Evolutionary conservation across 1,140 invertebrate species (phyloP), one percentile per base, ranked within the genome.

Genomic region (Antheraea mylitta): DNA sequence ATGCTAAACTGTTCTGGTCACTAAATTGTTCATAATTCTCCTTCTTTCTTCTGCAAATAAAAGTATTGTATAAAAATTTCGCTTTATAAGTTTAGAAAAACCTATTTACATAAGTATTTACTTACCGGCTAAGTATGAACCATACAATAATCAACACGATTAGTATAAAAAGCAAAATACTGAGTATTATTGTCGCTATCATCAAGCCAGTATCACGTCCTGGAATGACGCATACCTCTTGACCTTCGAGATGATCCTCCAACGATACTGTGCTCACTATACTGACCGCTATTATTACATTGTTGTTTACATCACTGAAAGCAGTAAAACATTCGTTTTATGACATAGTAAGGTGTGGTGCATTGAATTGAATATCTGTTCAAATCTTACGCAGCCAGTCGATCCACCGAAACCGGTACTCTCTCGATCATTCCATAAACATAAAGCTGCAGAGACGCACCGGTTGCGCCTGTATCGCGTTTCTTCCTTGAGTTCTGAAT

Each of bases 111-210:
- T 66, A 77, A 74, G 58, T 68, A 68, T 73, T 53, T 16, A 61
- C 73, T 83, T 85, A 90, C 89, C 89, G 77, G 84, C 74, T 85
- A n/a, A 87, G 74, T 70, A 82, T 79, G 70, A 78, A 82, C 80
- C 80, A 90, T 16, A 86, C 67, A 64, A 66, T 74, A 71, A 74
- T 69, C n/a, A 73, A 64, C 42, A 84, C 64, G 64, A 88, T 81
- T 67, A 86, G 18, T 74, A 88, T 75, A 69, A 91, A 81, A 42
- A 91, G 75, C 36, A 90, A 68, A 61, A 81, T 65, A 36, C 82
- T 83, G 9, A 91, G 82, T 67, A 80, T 72, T 79, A 91, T 89
- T 45, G 87, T 89, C 10, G 87, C 74, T 13, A 76, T 81, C 70
- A 91, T 79, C 71, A 91, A 79, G 67, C 78, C 86, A 38, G 72